Base-by-base conservation (phyloP, 2,888 invertebrate genomes). In the Diplolepis rosae region DNA sequence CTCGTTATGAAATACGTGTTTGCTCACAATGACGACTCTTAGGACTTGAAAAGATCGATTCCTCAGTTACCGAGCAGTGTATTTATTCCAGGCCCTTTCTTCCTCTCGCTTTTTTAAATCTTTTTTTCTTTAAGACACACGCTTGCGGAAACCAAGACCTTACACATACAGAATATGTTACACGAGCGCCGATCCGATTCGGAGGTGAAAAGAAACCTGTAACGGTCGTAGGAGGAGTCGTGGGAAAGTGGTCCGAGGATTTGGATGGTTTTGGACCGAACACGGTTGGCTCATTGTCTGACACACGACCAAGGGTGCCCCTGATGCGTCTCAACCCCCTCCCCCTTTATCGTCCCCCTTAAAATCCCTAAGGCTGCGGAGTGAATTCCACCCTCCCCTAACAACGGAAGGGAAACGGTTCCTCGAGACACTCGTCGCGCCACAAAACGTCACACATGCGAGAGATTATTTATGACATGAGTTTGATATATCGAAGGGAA, bases 221-320 rank as follows among this genome's bases (percentile, higher is more conserved):
- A 80, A 83, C 82, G 85, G 83, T 83, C 82, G 85, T 85, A 84
- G 85, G 85, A 85, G 84, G 84, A 84, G 82, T 84, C 85, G 85
- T 85, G 85, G 85, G 85, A 85, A 85, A 84, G 81, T 80, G 77
- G 76, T 78, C 75, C 75, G 72, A 78, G 79, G 78, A 81, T 78
- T 80, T 79, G 75, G 76, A 71, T 75, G 77, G 77, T 78, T 79
- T 79, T 75, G 74, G 77, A 73, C 68, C 77, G 75, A 75, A 74
- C 81, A 77, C 73, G 77, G 78, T 77, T 74, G 45, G 54, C 78
- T 72, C 77, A 83, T 84, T 83, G 84, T 84, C 81, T 79, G 77
- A 79, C 82, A 81, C 81, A 82, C 84, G 84, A 82, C 81, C 79
- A 4, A 61, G 77, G 77, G 68, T 72, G 76, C 71, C 66, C 50